Evolutionary conservation across 2,797 vertebrate genomes (phyloP), one percentile per base, ranked within the genome.

Genomic region (Ptychadena robeensis): DNA sequence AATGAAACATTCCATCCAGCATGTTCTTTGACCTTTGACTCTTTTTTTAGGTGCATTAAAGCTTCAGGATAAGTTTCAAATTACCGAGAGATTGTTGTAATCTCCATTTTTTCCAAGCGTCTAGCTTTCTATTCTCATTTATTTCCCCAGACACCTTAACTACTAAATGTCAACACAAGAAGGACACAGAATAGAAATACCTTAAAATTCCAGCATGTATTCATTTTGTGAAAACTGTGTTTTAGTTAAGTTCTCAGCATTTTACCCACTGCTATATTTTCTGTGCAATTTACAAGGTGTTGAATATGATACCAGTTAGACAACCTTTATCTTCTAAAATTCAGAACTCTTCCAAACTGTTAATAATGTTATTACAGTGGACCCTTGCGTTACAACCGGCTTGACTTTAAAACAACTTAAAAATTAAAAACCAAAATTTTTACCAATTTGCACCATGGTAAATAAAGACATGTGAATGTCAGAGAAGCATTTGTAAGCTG

Each of bases 21-120:
- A 38, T 72, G 57, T 88, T 88, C 87, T 89, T 86, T 90, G 90
- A 91, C 91, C 89, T 92, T 91, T 87, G 89, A 86, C 38, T 88
- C 80, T 86, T 81, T 88, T 87, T 91, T 90, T 89, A 87, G 87
- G 86, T 92, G 88, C 91, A 87, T 89, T 90, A 87, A 91, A 83
- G 86, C 86, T 84, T 84, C 79, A 91, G 85, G 89, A 87, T 89
- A 85, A 82, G 86, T 87, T 88, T 89, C 81, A 91, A 87, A 89
- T 92, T 89, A 91, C 90, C 89, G 73, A 86, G 61, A 81, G 76
- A 91, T 80, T 87, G 88, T 59, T 87, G 71, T 85, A 89, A 91
- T 91, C 87, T 91, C 80, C 81, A 86, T 89, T 92, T 89, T 85
- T 90, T 90, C 71, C 82, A 87, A 89, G 73, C 32, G n/a, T 82